These are phyloP conservation scores for Andrena bucephala DNA, from an alignment of 2,888 invertebrate species.

Conservation along the genomic window DNA sequence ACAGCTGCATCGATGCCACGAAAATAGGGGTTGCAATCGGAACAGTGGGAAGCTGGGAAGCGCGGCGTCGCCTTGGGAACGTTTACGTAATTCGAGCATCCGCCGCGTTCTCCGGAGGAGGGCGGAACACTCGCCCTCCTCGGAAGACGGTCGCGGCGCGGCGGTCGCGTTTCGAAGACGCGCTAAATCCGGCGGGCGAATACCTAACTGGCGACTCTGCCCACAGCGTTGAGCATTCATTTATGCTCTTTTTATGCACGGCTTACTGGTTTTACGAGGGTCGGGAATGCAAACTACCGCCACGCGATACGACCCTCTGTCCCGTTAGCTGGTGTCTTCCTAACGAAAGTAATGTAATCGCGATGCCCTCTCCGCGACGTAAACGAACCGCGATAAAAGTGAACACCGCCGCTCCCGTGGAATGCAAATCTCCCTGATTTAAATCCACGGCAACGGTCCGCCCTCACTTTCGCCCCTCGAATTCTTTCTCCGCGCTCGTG, in stretches of 20 bases:
- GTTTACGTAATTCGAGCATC: conserved; percentile 14
- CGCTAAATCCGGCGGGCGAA: conserved; percentile 59
- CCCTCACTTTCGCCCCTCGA: background rate
- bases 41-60: conserved; percentile 7
- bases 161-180: conserved; percentile 50
- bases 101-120: background rate
- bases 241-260: conserved; percentile 67
- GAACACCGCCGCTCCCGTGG: conserved; percentile 33
- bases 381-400: conserved; percentile 58
- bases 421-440: conserved; percentile 54
- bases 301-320: conserved; percentile 42
- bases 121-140: background rate
- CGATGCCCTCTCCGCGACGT: conserved; percentile 45
- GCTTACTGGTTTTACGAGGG: conserved; percentile 65
- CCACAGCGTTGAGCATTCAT: conserved; percentile 64
- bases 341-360: conserved; percentile 60
- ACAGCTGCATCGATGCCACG: conserved; percentile 19
- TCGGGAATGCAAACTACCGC: conserved; percentile 60
- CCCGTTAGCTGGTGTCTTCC: conserved; percentile 41
- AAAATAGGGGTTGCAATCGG: conserved; percentile 23
- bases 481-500: background rate
- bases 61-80: conserved; percentile 16
- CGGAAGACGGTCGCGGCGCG: conserved; percentile 9
- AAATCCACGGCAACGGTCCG: conserved; percentile 16
- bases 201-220: conserved; percentile 49